Base-by-base conservation (phyloP, 2,888 invertebrate species). In the Laspeyria flexula region DNA sequence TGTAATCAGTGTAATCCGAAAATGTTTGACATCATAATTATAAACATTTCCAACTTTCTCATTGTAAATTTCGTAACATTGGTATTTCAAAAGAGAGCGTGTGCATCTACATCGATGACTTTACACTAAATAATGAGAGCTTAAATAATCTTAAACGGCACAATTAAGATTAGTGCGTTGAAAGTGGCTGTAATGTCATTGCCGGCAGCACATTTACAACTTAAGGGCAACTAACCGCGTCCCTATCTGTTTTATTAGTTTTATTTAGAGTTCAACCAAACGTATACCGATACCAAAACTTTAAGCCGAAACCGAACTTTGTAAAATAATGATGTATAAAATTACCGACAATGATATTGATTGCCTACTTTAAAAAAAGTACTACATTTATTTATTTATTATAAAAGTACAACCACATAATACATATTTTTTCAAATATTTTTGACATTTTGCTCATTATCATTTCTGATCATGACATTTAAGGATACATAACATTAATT, bases 91-190 rank as follows among this genome's bases (percentile, higher is more conserved):
- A 66, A 42, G 27, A 16, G 11, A 51, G 47, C 60, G 68, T 65
- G 69, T 59, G 67, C 71, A 72, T 73, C 68, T 73, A 71, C 71
- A 74, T 71, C 65, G 67, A 78, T 75, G 75, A 69, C 75, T 81
- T 74, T 69, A 77, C 78, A 75, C 66, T 61, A 64, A 73, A 73
- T 75, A 64, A 59, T 60, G 60, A 69, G 75, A 65, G 71, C 62
- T 73, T 70, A 69, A 75, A 79, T 74, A 82, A 86, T 85, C 85
- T 86, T 76, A 78, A 83, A 81, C 75, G 74, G 59, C 48, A 73
- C 73, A 77, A 81, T 86, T 83, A 83, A 85, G 86, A 85, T 85
- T 81, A 80, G 73, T 60, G 56, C 60, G 69, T 73, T 59, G 64
- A 77, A 80, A 83, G 81, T 83, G 82, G 74, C 71, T 71, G 73